phyloP scores from a whole-genome alignment of 1,140 invertebrate species.

The Arctopsyche grandis region DNA sequence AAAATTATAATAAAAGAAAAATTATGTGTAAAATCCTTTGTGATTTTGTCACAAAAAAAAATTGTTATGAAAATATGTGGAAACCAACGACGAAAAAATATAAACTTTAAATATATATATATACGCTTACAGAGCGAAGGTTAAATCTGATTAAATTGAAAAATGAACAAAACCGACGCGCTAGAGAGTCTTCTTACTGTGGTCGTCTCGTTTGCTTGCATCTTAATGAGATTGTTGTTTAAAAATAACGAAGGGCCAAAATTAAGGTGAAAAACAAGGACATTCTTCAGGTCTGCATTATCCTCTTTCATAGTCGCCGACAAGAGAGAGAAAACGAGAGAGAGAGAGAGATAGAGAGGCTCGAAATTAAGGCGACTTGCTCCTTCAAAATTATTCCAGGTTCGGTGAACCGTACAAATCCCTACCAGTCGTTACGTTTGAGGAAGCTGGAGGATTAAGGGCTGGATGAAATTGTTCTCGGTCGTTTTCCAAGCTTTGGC shows the following conservation, averaged over 20 bases:
- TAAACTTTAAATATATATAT: too few species aligned
- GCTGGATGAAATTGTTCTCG: conserved; percentile 1
- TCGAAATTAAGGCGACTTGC: too few species aligned
- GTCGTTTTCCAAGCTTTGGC: not conserved
- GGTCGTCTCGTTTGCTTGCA: not conserved
- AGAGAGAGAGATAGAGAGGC: too few species aligned
- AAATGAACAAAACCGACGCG: not conserved
- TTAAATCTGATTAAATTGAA: not conserved
- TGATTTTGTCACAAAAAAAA: too few species aligned
- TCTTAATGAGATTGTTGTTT: conserved; percentile 3
- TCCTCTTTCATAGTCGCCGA: not conserved
- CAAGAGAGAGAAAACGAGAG: too few species aligned
- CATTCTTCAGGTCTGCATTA: not conserved
- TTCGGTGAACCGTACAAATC: conserved; percentile 11
- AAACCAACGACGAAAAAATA: too few species aligned
- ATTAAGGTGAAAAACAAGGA: not conserved
- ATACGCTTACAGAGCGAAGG: too few species aligned
- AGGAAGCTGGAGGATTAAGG: not conserved
- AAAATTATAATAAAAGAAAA: not conserved
- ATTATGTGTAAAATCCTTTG: too few species aligned
- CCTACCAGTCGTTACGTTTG: not conserved
- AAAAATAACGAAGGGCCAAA: not conserved
- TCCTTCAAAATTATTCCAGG: not conserved
- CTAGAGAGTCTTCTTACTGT: not conserved
- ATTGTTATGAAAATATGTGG: too few species aligned